Percentiles rank a stretch among this genome's conserved stretches.
Conservation (phyloP, 2,797 vertebrate species). For the Mus spretus region DNA sequence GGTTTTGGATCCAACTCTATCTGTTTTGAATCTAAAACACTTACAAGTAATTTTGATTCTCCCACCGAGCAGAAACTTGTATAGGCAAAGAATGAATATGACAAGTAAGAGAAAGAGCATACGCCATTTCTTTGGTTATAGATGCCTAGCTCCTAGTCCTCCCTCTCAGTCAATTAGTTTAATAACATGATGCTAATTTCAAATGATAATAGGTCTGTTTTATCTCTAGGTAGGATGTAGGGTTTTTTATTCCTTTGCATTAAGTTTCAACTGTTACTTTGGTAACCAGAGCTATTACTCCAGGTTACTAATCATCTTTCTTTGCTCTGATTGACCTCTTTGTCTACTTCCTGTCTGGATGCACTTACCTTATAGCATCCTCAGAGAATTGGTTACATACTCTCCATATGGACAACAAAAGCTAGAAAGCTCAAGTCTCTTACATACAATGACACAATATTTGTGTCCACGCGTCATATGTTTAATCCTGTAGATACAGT, state of each 20-base stretch:
- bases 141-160: not conserved
- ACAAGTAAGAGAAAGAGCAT: not conserved
- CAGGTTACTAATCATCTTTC: conserved; percentile 36
- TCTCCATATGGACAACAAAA: not conserved
- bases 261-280: conserved; percentile 20
- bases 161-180: conserved; percentile 9
- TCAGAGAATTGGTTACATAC: not conserved
- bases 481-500: not conserved
- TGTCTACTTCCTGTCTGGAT: not conserved
- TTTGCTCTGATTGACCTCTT: not conserved
- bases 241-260: not conserved
- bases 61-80: not conserved
- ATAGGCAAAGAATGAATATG: not conserved
- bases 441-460: not conserved
- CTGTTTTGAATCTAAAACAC: conserved; percentile 39
- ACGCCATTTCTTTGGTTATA: not conserved
- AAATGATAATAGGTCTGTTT: conserved; percentile 55
- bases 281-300: conserved; percentile 5
- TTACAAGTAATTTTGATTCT: not conserved
- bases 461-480: not conserved
- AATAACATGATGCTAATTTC: conserved; percentile 53
- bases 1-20: not conserved
- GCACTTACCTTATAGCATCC: not conserved
- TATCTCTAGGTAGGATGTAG: conserved; percentile 41
- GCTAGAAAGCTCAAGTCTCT: not conserved